These are phyloP conservation scores for Lasioglossum albipes DNA, from an alignment of 1,140 invertebrate species.

Conservation along the genomic window DNA sequence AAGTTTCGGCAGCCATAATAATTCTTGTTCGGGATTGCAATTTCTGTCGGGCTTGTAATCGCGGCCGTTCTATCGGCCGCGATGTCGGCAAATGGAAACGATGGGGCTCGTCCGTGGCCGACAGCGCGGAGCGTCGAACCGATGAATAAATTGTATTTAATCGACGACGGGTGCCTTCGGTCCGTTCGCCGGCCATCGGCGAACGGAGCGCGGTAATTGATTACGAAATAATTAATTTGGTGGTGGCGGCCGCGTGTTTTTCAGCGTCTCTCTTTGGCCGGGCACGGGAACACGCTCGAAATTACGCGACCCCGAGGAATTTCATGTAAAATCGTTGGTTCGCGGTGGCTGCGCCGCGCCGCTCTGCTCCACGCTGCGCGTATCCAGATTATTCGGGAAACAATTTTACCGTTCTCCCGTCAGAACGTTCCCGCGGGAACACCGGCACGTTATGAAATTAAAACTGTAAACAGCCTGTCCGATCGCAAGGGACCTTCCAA, in stretches of 20 bases:
- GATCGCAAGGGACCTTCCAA: too few relatives aligned
- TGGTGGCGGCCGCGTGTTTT: neutral
- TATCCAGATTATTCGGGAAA: neutral
- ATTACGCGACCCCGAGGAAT: neutral
- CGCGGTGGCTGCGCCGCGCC: neutral
- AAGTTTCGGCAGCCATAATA: too few relatives aligned
- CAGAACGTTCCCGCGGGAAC: neutral
- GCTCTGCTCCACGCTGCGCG: neutral
- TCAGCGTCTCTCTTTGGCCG: neutral
- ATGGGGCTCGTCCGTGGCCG: too few relatives aligned
- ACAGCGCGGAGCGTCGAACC: neutral
- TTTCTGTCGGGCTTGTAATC: too few relatives aligned
- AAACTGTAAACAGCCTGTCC: neutral
- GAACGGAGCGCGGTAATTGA: neutral
- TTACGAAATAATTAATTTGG: constrained; percentile 11
- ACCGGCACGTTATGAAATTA: neutral
- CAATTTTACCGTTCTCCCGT: neutral
- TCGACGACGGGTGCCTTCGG: neutral
- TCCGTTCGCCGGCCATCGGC: neutral
- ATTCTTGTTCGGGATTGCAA: too few relatives aligned
- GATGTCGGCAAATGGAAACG: neutral
- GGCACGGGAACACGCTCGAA: neutral
- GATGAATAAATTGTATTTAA: constrained; percentile 2
- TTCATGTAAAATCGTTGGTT: neutral
- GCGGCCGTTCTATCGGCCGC: too few relatives aligned